Evolutionary conservation across 2,113 vertebrate genomes (phyloP).

Genomic region (Xiphophorus couchianus): DNA sequence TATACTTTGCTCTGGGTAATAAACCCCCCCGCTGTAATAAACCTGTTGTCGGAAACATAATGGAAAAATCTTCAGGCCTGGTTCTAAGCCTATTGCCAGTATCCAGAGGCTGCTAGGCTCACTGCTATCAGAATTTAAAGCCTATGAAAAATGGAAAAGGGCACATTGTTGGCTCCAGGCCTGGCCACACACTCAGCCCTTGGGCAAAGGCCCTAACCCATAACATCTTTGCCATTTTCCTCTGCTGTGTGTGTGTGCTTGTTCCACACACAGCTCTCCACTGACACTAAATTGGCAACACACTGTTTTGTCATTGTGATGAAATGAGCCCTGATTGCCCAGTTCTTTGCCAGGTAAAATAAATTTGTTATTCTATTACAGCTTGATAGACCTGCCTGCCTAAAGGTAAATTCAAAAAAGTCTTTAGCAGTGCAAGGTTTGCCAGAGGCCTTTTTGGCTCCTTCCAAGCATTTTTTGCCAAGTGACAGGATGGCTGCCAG

Average conservation of each 20-base stretch:
- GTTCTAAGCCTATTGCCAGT: slow-evolving; percentile 16
- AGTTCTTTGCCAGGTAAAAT: slow-evolving; percentile 71
- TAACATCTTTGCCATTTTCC: slow-evolving; percentile 31
- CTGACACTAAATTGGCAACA: slow-evolving; percentile 56
- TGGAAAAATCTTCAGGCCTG: slow-evolving; percentile 25
- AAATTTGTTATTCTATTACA: slow-evolving; percentile 71
- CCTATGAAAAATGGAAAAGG: slow-evolving; percentile 68
- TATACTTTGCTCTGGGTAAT: slow-evolving; percentile 9
- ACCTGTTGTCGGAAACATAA: slow-evolving; percentile 33
- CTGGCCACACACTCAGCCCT: slow-evolving; percentile 59
- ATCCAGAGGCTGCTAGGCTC: slow-evolving; percentile 35
- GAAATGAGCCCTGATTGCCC: slow-evolving; percentile 65
- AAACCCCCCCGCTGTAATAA: slow-evolving; percentile 11
- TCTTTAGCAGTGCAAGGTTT: slow-evolving; percentile 69
- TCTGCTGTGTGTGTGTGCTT: slow-evolving; percentile 4
- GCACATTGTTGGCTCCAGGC: slow-evolving; percentile 58
- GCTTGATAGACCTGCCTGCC: slow-evolving; percentile 58
- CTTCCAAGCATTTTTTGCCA: slow-evolving; percentile 68
- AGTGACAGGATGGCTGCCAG: slow-evolving; percentile 76
- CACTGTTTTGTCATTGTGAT: slow-evolving; percentile 61
- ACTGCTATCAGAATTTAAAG: slow-evolving; percentile 56
- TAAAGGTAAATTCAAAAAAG: slow-evolving; percentile 64
- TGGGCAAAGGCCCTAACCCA: slow-evolving; percentile 45
- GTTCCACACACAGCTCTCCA: slow-evolving; percentile 31
- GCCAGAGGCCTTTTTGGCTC: slow-evolving; percentile 77